Evolutionary conservation across 2,113 vertebrate species (phyloP).

Genomic region (Trematocara unimaculatum): DNA sequence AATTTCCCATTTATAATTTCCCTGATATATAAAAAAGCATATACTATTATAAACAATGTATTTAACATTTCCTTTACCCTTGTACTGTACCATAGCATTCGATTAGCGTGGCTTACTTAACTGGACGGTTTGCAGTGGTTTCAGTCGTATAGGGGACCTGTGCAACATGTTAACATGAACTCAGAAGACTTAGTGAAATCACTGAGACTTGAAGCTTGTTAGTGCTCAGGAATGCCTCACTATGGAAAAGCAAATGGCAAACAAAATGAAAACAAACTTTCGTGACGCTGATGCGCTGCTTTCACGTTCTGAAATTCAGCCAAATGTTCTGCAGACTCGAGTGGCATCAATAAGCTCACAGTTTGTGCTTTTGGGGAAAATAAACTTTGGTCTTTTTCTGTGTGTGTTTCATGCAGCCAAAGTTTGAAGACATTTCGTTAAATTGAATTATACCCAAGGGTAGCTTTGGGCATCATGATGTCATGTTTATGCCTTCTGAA

Average conservation of each 20-base stretch:
- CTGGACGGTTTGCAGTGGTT: slow-evolving; percentile 3
- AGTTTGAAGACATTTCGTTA: background rate
- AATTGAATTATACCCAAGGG: slow-evolving; percentile 23
- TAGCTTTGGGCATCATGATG: slow-evolving; percentile 20
- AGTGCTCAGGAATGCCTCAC: slow-evolving; percentile 11
- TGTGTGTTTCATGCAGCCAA: background rate
- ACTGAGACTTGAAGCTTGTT: background rate
- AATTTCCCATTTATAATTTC: background rate
- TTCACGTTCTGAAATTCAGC: background rate
- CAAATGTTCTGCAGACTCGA: background rate
- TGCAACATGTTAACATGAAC: slow-evolving; percentile 22
- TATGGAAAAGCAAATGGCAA: slow-evolving; percentile 15
- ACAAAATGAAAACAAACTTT: slow-evolving; percentile 17
- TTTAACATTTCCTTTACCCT: background rate
- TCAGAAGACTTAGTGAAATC: slow-evolving; percentile 3
- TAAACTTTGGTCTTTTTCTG: background rate
- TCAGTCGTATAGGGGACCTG: slow-evolving; percentile 7
- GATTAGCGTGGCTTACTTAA: background rate
- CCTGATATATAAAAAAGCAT: background rate
- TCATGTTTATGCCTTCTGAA: slow-evolving; percentile 25
- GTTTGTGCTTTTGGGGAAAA: background rate
- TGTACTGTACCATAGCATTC: background rate
- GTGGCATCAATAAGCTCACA: background rate
- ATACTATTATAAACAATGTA: background rate
- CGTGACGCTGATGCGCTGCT: background rate